Evolutionary conservation across 2,888 invertebrate species (phyloP), one percentile per base, ranked within the genome.

Genomic region (Dorcus hopei): DNA sequence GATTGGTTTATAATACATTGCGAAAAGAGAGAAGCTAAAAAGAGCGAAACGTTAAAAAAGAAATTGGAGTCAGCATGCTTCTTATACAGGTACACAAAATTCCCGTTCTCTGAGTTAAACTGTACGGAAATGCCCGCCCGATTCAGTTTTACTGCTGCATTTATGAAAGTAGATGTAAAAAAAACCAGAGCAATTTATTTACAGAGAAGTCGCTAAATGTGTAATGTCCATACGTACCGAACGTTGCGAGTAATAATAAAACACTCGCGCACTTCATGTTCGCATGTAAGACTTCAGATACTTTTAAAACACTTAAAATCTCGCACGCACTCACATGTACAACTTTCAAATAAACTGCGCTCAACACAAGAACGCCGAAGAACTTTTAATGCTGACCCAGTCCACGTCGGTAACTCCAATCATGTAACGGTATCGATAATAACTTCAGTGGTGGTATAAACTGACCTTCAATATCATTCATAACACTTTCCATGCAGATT

Each of bases 321-420:
- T 51, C 8, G 41, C 38, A 47, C 39, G 49, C 54, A 42, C 64
- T 53, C 52, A 57, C 62, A 59, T 49, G 51, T 53, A 54, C 48
- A 58, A 61, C 65, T 65, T 62, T 65, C 63, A 51, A 61, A 62
- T 61, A 52, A 56, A 65, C 62, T 64, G 57, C 48, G 52, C 42
- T 53, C 55, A 41, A 55, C 48, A 49, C 42, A 52, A 57, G 47
- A 53, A 63, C 57, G 47, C 58, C 49, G 54, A 26, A 57, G 51
- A 55, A 40, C 55, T 52, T 56, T 57, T 52, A 49, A 62, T 56
- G 55, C 58, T 65, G 65, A 65, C 65, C 65, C 60, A 65, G 61
- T 64, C 65, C 49, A 54, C 61, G 26, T 33, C 26, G 26, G 26
- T 33, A 33, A 50, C 64, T 43, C 64, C 63, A 65, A 65, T 62